Base-by-base conservation (phyloP, 2,888 invertebrate species). In the Nephrotoma guestfalica region DNA sequence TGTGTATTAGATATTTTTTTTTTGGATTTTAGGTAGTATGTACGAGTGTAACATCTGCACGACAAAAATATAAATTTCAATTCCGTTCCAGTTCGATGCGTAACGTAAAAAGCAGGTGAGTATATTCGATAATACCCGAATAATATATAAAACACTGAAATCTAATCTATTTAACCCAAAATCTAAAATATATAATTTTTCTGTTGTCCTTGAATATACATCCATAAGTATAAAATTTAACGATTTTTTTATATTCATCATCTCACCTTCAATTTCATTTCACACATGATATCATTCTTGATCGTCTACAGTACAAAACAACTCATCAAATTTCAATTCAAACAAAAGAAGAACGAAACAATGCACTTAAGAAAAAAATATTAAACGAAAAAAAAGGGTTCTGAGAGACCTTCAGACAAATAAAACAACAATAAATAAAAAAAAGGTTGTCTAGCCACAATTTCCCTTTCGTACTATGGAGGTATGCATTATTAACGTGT, bases 361-460 rank as follows among this genome's bases (percentile, higher is more conserved):
- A 71, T 71, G 9, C 84, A 15, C 15, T 84, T 84, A 42, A 84
- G 41, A 47, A 47, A 47, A 47, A 83, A 40, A 83, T 83, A 83
- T 0, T n/a, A 47, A 47, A 47, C 47, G n/a, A 47, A 40, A 30
- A 83, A 83, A 84, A 84, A 84, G 84, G 84, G 84, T 84, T 84
- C 41, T n/a, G 15, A 71, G 71, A 71, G 71, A 71, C 71, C 71
- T 71, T 71, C 71, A 30, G 30, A 71, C 42, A 84, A 84, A 84
- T 41, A 42, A n/a, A 4, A n/a, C 41, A 41, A 13, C n/a, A 84
- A 84, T 40, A 40, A 83, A 83, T 40, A 83, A 83, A 83, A 47
- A 47, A 84, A 84, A 84, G 84, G 84, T 84, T 84, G 84, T 84
- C 84, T 84, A 84, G 84, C 84, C 84, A 84, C 84, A 84, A 84